These are phyloP conservation scores for Abramis brama DNA, from an alignment of 2,113 vertebrate species.

Conservation along the genomic window DNA sequence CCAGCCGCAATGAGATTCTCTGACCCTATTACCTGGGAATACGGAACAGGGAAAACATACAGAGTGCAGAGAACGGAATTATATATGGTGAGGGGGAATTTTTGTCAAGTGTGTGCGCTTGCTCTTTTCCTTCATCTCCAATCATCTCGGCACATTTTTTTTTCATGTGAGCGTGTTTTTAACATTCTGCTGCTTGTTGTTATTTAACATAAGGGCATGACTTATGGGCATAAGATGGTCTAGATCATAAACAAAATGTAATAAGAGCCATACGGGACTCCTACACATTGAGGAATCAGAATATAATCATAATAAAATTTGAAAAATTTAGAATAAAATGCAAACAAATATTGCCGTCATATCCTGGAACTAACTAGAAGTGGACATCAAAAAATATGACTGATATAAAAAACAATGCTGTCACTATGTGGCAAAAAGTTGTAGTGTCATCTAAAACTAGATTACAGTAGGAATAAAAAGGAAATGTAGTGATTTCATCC, in stretches of 20 bases:
- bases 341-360: no score
- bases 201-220: no score
- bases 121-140: background rate
- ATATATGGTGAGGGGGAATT: slow-evolving; percentile 18
- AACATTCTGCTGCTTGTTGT: background rate
- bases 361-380: background rate
- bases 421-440: background rate
- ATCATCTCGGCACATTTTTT: background rate
- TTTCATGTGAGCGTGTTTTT: background rate
- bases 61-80: slow-evolving; percentile 39
- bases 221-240: no score
- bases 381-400: background rate
- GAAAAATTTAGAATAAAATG: background rate
- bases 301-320: no score
- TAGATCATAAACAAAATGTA: background rate
- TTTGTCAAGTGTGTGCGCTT: slow-evolving; percentile 34
- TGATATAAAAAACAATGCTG: background rate
- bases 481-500: background rate
- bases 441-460: background rate
- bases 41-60: slow-evolving; percentile 38
- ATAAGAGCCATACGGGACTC: background rate
- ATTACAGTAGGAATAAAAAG: background rate
- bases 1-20: slow-evolving; percentile 56
- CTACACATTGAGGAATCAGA: background rate
- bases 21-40: slow-evolving; percentile 58